Evolutionary conservation across 2,888 invertebrate genomes (phyloP).

Genomic region (Stegophylla sp.): DNA sequence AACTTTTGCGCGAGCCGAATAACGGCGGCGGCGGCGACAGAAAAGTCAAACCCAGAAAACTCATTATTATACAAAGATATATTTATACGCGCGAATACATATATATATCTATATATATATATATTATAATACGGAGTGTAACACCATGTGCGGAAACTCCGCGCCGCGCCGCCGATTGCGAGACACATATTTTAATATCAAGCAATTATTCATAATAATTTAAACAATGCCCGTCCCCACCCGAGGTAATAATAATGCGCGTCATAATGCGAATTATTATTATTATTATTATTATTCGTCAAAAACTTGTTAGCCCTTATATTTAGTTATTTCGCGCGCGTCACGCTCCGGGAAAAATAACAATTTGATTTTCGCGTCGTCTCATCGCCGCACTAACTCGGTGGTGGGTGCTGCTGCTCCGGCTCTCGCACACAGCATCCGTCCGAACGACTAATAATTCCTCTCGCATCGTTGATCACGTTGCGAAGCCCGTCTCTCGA

Average conservation of each 20-base stretch:
- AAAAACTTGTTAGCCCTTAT: background rate
- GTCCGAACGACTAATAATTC: no score
- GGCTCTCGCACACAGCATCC: no score
- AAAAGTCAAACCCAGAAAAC: constrained; percentile 51
- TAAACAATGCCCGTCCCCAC: constrained; percentile 13
- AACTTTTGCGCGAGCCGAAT: no score
- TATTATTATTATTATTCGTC: no score
- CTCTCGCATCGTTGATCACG: no score
- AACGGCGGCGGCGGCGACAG: no score
- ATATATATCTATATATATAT: no score
- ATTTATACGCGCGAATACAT: no score
- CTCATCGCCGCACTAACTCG: no score
- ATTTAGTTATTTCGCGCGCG: background rate
- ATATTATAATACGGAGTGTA: no score
- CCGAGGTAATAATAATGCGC: background rate
- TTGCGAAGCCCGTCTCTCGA: no score
- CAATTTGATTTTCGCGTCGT: background rate
- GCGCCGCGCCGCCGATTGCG: constrained; percentile 2
- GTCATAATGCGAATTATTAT: background rate
- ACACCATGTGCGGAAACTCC: background rate
- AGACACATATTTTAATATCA: constrained; percentile 24
- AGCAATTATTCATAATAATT: constrained; percentile 24
- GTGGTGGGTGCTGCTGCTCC: no score
- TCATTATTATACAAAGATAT: constrained; percentile 29
- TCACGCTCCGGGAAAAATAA: background rate